phyloP scores from a whole-genome alignment of 2,113 vertebrate species.

The Tympanuchus pallidicinctus region DNA sequence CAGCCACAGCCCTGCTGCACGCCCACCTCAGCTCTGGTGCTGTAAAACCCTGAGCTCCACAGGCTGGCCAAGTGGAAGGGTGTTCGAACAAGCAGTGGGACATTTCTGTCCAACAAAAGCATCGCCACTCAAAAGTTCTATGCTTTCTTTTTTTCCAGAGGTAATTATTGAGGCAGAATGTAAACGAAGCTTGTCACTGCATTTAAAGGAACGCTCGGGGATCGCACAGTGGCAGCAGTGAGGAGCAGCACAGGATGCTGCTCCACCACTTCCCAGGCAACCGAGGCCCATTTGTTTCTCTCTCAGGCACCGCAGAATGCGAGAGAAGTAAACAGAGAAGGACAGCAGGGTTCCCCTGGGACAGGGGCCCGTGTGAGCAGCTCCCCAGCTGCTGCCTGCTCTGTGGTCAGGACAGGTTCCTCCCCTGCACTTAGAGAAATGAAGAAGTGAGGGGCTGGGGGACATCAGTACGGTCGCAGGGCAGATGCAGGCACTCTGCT shows the following conservation, averaged over 20 bases:
- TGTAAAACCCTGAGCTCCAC: neutral
- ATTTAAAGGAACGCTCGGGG: neutral
- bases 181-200: neutral
- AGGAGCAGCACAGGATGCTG: neutral
- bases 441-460: neutral
- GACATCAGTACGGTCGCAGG: neutral
- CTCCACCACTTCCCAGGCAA: neutral
- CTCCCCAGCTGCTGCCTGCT: neutral
- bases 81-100: fast-evolving
- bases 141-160: fast-evolving
- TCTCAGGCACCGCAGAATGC: neutral
- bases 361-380: neutral
- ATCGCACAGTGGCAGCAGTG: neutral
- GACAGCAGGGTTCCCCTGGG: fast-evolving
- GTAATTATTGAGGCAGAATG: neutral
- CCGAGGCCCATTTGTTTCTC: fast-evolving
- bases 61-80: neutral
- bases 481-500: neutral
- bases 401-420: neutral
- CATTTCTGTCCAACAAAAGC: fast-evolving
- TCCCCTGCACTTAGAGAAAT: neutral
- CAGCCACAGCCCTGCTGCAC: neutral
- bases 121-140: neutral
- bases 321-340: neutral
- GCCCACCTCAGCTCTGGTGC: fast-evolving